phyloP scores from a whole-genome alignment of 2,888 invertebrate genomes.

The Amphipoea oculea region DNA sequence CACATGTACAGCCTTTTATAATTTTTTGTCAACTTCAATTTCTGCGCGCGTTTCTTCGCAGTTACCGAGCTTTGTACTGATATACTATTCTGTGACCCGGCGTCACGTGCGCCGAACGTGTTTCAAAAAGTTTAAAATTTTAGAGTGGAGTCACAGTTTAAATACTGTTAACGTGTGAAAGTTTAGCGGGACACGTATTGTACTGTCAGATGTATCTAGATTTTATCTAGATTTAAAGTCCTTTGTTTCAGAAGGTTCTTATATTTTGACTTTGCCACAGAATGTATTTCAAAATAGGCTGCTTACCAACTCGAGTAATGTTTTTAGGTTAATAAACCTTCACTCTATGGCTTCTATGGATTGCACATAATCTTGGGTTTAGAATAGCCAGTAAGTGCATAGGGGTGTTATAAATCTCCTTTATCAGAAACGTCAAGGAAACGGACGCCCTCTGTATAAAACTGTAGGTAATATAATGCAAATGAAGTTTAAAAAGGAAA shows the following conservation, averaged over 20 bases:
- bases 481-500: slow-evolving; percentile 16
- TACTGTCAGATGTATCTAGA: slow-evolving; percentile 2
- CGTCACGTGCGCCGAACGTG: slow-evolving; percentile 49
- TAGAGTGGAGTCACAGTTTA: slow-evolving; percentile 44
- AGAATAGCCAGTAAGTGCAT: slow-evolving; percentile 4
- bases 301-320: not conserved
- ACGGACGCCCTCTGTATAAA: not conserved
- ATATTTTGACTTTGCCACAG: no score
- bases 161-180: slow-evolving; percentile 23
- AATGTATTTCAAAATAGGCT: not conserved
- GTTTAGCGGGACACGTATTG: slow-evolving; percentile 20
- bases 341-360: not conserved
- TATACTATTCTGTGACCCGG: slow-evolving; percentile 27
- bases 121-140: slow-evolving; percentile 43
- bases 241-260: not conserved
- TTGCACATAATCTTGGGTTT: slow-evolving; percentile 1
- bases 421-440: slow-evolving; percentile 16
- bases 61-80: slow-evolving; percentile 3
- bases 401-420: slow-evolving; percentile 30
- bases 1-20: not conserved
- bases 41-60: not conserved
- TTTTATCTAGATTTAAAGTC: not conserved
- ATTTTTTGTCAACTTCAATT: not conserved
- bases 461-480: slow-evolving; percentile 2
- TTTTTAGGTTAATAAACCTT: not conserved